Conservation (phyloP, 2,113 vertebrate genomes). For the Cyrtonyx montezumae region DNA sequence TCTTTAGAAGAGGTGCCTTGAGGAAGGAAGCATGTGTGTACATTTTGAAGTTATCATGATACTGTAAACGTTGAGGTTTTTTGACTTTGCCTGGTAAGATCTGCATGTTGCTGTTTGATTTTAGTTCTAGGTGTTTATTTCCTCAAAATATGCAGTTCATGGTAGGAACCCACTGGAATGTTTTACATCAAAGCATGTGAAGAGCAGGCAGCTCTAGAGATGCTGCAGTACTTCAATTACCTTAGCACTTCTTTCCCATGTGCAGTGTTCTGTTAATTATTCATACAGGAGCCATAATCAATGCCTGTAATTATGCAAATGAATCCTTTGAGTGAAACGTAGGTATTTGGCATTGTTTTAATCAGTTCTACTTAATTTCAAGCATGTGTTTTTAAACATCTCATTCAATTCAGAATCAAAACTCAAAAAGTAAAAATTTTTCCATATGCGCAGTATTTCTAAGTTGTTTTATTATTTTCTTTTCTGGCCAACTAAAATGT, state of each 20-base stretch:
- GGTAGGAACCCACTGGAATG: constrained; percentile 29
- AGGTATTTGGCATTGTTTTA: neutral
- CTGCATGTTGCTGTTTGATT: neutral
- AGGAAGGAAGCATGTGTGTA: neutral
- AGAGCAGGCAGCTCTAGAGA: constrained; percentile 40
- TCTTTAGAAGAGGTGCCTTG: neutral
- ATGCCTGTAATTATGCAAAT: constrained; percentile 38
- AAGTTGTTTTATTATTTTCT: neutral
- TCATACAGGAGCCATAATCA: neutral
- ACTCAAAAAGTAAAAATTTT: constrained; percentile 9
- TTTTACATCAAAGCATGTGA: constrained; percentile 38
- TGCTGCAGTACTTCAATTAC: neutral
- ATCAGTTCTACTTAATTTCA: constrained; percentile 40
- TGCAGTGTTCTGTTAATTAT: constrained; percentile 28
- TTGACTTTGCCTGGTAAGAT: neutral
- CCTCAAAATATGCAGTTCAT: constrained; percentile 3
- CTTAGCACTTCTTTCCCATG: neutral
- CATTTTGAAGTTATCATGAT: neutral
- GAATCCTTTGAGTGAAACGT: constrained; percentile 1
- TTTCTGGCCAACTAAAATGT: constrained; percentile 2
- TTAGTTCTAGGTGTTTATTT: constrained; percentile 35
- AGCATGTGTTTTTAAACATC: constrained; percentile 38
- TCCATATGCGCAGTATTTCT: neutral
- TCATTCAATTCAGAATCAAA: constrained; percentile 20
- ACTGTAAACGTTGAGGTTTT: constrained; percentile 6